phyloP scores from a whole-genome alignment of 1,140 invertebrate species.

The Bombus huntii region DNA sequence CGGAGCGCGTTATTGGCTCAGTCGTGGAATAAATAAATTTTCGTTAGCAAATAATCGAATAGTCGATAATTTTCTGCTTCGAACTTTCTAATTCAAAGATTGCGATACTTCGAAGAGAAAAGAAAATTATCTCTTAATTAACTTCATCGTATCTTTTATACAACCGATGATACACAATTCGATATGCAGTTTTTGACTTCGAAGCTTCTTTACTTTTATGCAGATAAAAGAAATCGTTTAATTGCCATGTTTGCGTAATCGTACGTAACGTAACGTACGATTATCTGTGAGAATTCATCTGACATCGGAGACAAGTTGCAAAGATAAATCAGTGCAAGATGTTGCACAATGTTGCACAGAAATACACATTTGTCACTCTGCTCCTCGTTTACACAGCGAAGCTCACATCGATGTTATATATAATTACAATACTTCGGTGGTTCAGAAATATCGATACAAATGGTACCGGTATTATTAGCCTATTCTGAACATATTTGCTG shows the following conservation, averaged over 20 bases:
- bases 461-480: neutral
- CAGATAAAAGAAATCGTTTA: neutral
- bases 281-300: neutral
- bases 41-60: neutral
- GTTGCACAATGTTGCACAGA: conserved; percentile 12
- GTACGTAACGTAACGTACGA: too few relatives aligned
- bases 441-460: neutral
- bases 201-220: neutral
- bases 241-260: conserved; percentile 5
- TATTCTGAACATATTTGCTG: neutral
- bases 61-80: neutral
- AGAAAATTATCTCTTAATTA: too few relatives aligned
- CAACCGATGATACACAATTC: too few relatives aligned
- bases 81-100: neutral
- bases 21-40: too few relatives aligned
- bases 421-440: neutral
- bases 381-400: neutral
- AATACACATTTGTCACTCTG: conserved; percentile 9
- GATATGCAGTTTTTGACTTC: too few relatives aligned
- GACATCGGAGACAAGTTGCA: conserved; percentile 11
- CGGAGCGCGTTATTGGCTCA: neutral
- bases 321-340: conserved; percentile 9
- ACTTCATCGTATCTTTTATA: too few relatives aligned
- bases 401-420: neutral
- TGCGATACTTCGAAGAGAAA: accelerated